Evolutionary conservation across 2,888 invertebrate genomes (phyloP).

Genomic region (Apantesis nais): DNA sequence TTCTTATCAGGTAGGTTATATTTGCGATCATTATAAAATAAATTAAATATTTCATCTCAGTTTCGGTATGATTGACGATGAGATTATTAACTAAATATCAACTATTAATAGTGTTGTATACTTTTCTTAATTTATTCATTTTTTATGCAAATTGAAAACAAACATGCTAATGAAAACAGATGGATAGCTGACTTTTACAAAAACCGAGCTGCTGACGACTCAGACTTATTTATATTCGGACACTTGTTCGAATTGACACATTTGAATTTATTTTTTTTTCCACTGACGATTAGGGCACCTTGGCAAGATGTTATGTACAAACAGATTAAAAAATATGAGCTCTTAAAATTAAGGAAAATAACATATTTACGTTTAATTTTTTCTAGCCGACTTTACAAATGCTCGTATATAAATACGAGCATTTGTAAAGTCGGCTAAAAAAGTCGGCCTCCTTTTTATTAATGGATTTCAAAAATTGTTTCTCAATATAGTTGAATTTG

Average conservation of each 20-base stretch:
- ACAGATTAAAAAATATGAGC: too few relatives aligned
- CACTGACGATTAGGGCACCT: background rate
- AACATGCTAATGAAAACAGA: background rate
- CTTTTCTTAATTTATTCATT: slow-evolving; percentile 4
- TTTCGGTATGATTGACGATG: background rate
- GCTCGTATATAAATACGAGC: too few relatives aligned
- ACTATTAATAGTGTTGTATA: background rate
- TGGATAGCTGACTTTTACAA: background rate
- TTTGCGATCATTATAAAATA: background rate
- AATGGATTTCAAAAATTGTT: too few relatives aligned
- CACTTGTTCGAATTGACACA: background rate
- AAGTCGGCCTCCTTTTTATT: too few relatives aligned
- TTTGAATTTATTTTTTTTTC: background rate
- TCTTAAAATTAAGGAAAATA: background rate
- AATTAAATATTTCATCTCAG: background rate
- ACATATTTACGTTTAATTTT: background rate
- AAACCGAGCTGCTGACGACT: background rate
- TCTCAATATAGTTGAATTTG: too few relatives aligned
- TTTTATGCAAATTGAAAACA: background rate
- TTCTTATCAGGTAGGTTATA: background rate
- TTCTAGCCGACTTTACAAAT: too few relatives aligned
- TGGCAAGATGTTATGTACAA: background rate
- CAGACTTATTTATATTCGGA: background rate
- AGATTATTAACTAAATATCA: background rate
- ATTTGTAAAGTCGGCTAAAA: too few relatives aligned